These are phyloP conservation scores for Nomia melanderi DNA, from an alignment of 1,140 invertebrate genomes.

Conservation along the genomic window DNA sequence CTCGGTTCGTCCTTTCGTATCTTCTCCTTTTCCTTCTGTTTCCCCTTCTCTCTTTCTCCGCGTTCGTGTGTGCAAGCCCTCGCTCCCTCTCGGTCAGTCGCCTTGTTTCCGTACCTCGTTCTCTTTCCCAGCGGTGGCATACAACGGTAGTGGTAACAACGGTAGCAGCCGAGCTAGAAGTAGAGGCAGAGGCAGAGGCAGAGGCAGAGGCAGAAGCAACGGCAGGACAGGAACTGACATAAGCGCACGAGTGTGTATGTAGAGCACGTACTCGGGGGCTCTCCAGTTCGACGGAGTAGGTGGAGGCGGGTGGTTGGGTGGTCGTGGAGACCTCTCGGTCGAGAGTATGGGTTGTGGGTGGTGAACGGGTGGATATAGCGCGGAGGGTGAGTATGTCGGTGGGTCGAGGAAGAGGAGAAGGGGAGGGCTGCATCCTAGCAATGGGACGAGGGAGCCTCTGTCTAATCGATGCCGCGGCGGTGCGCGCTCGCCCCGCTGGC, in stretches of 20 bases:
- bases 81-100: not conserved
- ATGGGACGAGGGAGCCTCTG: slow-evolving; percentile 75
- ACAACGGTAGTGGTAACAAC: slow-evolving; percentile 36
- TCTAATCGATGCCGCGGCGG: slow-evolving; percentile 81
- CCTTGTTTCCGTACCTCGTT: slow-evolving; percentile 6
- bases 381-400: slow-evolving; percentile 58
- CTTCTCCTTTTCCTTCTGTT: slow-evolving; percentile 28
- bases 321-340: slow-evolving; percentile 68
- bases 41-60: not conserved
- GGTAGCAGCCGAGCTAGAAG: slow-evolving; percentile 13
- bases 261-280: slow-evolving; percentile 79
- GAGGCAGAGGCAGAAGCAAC: slow-evolving; percentile 55
- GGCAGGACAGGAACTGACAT: slow-evolving; percentile 75
- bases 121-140: slow-evolving; percentile 44
- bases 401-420: slow-evolving; percentile 46
- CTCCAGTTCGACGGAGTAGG: slow-evolving; percentile 74
- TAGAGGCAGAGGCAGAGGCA: slow-evolving; percentile 31
- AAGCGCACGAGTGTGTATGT: slow-evolving; percentile 78
- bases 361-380: slow-evolving; percentile 56
- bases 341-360: slow-evolving; percentile 62
- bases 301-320: slow-evolving; percentile 64
- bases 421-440: slow-evolving; percentile 70
- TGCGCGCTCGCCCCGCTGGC: slow-evolving; percentile 80
- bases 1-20: slow-evolving; percentile 29
- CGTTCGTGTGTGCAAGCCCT: slow-evolving; percentile 12